phyloP scores from a whole-genome alignment of 2,113 vertebrate species.

The Dromiciops gliroides region DNA sequence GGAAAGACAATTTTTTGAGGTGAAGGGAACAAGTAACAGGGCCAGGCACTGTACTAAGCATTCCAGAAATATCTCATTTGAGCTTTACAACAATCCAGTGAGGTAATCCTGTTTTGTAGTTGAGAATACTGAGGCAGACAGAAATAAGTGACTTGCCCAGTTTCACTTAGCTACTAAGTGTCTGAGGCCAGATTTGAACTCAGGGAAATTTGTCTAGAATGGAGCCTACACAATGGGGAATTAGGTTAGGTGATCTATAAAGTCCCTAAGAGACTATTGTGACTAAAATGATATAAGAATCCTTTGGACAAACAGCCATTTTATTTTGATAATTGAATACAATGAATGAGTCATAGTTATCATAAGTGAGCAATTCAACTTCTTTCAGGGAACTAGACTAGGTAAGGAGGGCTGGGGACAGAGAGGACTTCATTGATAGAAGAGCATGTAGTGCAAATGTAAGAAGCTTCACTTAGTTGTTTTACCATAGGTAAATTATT shows the following conservation, averaged over 20 bases:
- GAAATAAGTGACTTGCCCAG: neutral
- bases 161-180: neutral
- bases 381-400: neutral
- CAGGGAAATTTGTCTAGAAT: neutral
- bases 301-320: neutral
- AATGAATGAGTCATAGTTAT: neutral
- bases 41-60: neutral
- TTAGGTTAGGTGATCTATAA: neutral
- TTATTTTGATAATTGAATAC: neutral
- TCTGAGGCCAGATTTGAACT: neutral
- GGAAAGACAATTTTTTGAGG: neutral
- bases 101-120: neutral
- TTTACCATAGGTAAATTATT: neutral
- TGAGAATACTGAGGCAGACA: neutral
- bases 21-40: neutral
- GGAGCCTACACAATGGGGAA: fast-evolving
- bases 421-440: neutral
- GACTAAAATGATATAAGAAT: neutral
- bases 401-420: neutral
- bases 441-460: neutral
- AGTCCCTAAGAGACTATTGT: neutral
- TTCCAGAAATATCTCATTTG: neutral
- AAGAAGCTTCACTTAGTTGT: neutral
- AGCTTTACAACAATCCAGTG: neutral
- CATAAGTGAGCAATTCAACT: neutral